Evolutionary conservation across 2,797 vertebrate species (phyloP).

Genomic region (Pseudochromis fuscus): DNA sequence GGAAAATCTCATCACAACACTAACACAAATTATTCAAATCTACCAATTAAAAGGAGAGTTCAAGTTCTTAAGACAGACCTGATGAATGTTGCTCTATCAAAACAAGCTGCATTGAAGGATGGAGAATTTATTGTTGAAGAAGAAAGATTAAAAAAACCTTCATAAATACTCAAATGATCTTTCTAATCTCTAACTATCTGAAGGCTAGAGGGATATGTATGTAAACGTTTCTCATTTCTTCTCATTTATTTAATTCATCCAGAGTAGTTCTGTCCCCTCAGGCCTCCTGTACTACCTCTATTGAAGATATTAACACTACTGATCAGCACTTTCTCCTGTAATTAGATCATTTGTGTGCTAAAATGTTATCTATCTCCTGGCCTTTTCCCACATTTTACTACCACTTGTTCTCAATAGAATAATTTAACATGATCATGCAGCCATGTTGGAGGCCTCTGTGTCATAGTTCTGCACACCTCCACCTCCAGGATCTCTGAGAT

Average conservation of each 20-base stretch:
- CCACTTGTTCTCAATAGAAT: neutral
- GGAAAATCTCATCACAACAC: slow-evolving; percentile 8
- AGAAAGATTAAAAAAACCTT: neutral
- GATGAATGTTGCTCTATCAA: neutral
- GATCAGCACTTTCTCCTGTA: neutral
- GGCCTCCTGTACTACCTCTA: neutral
- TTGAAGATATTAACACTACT: neutral
- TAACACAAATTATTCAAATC: slow-evolving; percentile 6
- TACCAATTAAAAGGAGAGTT: slow-evolving; percentile 1
- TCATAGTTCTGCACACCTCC: no score
- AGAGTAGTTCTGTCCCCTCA: neutral
- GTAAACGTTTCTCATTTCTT: neutral
- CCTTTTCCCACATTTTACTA: neutral
- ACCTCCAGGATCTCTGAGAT: slow-evolving; percentile 15
- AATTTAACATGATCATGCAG: neutral
- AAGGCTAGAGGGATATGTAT: neutral
- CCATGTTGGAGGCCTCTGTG: neutral
- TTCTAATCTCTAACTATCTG: neutral
- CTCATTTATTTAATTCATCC: neutral
- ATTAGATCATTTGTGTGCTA: neutral
- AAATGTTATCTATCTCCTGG: neutral
- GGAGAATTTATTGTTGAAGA: no score
- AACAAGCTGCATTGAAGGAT: neutral
- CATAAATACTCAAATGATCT: neutral
- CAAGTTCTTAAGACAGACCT: neutral